These are phyloP conservation scores for Hapalemur alaotrensis DNA, from an alignment of 2,797 vertebrate genomes.

Conservation along the genomic window DNA sequence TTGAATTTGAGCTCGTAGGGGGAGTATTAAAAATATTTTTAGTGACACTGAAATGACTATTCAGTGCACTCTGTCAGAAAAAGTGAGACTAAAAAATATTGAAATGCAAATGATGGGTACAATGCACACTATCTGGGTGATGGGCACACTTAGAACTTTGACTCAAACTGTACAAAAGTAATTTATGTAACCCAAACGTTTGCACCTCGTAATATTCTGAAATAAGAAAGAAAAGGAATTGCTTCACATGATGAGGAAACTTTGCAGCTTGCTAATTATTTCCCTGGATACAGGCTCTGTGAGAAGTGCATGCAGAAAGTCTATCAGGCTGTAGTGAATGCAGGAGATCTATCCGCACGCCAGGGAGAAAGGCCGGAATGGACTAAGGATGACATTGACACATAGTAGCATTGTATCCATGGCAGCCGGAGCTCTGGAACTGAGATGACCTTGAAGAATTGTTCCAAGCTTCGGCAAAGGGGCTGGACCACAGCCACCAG, in stretches of 20 bases:
- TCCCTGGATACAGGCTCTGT: not conserved
- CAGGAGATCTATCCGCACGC: too few species aligned
- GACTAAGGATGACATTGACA: too few species aligned
- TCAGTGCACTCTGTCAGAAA: not conserved
- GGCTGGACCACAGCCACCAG: accelerated
- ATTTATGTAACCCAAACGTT: too few species aligned
- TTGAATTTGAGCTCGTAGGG: not conserved
- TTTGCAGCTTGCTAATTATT: not conserved
- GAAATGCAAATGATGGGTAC: not conserved
- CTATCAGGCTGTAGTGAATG: not conserved
- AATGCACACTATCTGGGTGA: too few species aligned
- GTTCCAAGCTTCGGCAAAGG: not conserved
- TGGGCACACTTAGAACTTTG: too few species aligned
- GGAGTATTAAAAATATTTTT: not conserved
- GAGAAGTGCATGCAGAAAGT: not conserved
- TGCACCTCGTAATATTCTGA: too few species aligned
- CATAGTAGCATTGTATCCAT: accelerated
- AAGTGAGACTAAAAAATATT: not conserved
- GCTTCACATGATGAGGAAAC: not conserved
- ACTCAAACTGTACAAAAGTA: too few species aligned
- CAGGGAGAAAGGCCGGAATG: not conserved
- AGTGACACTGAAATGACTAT: not conserved
- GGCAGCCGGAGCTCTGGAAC: not conserved
- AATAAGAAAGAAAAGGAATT: not conserved
- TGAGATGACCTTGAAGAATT: not conserved